phyloP scores from a whole-genome alignment of 1,140 invertebrate species.

The Akabosia matsudoensis region DNA sequence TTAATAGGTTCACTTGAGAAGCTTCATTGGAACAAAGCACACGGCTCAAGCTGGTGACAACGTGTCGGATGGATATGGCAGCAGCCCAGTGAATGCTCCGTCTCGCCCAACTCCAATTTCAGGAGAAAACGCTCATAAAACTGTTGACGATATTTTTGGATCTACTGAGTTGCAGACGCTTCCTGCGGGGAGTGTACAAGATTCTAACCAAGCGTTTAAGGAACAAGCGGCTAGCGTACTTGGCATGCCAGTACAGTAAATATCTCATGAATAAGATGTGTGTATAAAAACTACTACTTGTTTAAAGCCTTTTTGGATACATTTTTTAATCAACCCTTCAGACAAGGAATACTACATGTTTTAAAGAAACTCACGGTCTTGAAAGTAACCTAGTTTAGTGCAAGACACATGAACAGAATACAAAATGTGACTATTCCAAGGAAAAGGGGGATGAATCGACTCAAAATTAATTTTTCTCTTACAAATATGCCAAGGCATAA shows the following conservation, averaged over 20 bases:
- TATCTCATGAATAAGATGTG: too few species aligned
- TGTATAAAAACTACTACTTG: too few species aligned
- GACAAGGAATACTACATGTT: too few species aligned
- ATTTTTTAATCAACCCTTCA: too few species aligned
- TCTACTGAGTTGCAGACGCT: not conserved
- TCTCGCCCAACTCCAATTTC: not conserved
- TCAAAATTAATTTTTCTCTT: too few species aligned
- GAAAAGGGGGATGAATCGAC: too few species aligned
- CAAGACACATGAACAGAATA: too few species aligned
- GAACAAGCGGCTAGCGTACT: not conserved
- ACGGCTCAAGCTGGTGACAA: conserved; percentile 47
- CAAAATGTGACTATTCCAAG: too few species aligned
- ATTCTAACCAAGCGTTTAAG: not conserved
- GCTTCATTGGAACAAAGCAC: conserved; percentile 58
- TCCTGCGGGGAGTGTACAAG: not conserved
- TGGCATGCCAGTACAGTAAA: not conserved
- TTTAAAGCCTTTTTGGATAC: not conserved
- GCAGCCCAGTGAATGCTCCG: not conserved
- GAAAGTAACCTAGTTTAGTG: too few species aligned
- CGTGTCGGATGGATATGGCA: not conserved
- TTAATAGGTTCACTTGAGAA: conserved; percentile 61
- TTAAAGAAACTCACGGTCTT: too few species aligned
- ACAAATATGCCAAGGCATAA: too few species aligned
- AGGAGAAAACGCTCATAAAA: not conserved
- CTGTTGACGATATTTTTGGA: not conserved